A percentile compares a stretch with the other conserved stretches of the same genome.
phyloP scores from a whole-genome alignment of 2,797 vertebrate genomes.

The Coregonus ussuriensis region DNA sequence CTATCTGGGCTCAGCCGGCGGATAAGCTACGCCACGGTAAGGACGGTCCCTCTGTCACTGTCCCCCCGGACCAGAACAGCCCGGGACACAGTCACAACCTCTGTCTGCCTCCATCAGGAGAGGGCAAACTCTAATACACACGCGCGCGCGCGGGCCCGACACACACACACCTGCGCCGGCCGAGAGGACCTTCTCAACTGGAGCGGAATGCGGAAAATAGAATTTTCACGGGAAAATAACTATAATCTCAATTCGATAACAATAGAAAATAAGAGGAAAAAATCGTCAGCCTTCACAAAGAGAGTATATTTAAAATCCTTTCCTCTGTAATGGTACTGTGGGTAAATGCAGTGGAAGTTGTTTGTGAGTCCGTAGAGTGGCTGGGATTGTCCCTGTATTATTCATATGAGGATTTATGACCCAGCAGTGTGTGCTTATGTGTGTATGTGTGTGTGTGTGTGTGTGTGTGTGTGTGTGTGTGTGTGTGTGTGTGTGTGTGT shows the following conservation, averaged over 20 bases:
- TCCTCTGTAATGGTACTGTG: neutral
- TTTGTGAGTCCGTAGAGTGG: neutral
- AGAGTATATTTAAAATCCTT: neutral
- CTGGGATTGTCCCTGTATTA: neutral
- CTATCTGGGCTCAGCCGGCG: neutral
- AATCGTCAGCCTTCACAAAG: too few relatives aligned
- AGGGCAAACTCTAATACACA: slow-evolving; percentile 17
- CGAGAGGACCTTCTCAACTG: neutral
- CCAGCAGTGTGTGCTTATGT: neutral
- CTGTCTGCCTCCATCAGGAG: slow-evolving; percentile 11
- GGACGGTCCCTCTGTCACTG: neutral
- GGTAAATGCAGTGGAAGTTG: neutral
- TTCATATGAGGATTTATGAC: slow-evolving; percentile 8
- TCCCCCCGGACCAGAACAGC: neutral
- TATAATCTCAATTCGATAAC: too few relatives aligned
- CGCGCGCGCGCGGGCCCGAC: neutral
- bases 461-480: too few relatives aligned
- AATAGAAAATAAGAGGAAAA: too few relatives aligned
- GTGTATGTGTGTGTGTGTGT: neutral
- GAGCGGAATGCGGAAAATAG: neutral
- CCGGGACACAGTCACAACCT: neutral
- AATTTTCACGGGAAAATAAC: neutral
- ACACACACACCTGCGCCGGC: slow-evolving; percentile 8
- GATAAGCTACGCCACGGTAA: neutral
- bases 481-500: neutral